Evolutionary conservation across 2,797 vertebrate species (phyloP).

Genomic region (Champsocephalus gunnari): DNA sequence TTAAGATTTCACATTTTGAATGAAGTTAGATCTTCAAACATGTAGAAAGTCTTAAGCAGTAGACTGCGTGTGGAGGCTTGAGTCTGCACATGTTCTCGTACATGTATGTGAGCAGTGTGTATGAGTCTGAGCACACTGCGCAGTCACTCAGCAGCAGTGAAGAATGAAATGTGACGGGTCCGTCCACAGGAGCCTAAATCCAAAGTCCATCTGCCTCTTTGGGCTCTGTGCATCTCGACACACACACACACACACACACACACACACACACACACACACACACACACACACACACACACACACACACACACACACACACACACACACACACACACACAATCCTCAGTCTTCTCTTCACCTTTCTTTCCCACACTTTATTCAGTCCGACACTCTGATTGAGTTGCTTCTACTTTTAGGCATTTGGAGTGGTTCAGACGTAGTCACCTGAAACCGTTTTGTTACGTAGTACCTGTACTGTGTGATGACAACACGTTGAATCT

Average conservation of each 20-base stretch:
- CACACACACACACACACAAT: too few species aligned
- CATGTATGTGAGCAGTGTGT: background rate
- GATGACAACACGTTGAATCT: background rate
- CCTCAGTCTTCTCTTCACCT: constrained; percentile 47
- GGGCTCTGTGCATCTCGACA: constrained; percentile 47
- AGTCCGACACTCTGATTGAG: background rate
- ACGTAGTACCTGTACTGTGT: too few species aligned
- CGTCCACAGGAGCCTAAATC: constrained; percentile 76
- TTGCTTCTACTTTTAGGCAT: background rate
- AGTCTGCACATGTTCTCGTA: background rate
- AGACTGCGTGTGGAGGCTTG: background rate
- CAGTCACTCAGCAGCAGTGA: constrained; percentile 57
- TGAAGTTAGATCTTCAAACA: too few species aligned
- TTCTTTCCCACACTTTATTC: constrained; percentile 53
- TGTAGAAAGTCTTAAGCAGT: background rate
- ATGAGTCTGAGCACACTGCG: background rate
- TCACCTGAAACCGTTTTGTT: background rate
- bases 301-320: too few species aligned
- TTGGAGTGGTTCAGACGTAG: background rate
- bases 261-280: constrained; percentile 23
- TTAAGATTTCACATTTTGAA: too few species aligned
- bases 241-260: constrained; percentile 17
- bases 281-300: too few species aligned
- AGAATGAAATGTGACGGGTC: constrained; percentile 75
- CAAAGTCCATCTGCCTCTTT: constrained; percentile 83